Conservation (phyloP, 2,797 vertebrate genomes). For the Gallinago nigripennis region DNA sequence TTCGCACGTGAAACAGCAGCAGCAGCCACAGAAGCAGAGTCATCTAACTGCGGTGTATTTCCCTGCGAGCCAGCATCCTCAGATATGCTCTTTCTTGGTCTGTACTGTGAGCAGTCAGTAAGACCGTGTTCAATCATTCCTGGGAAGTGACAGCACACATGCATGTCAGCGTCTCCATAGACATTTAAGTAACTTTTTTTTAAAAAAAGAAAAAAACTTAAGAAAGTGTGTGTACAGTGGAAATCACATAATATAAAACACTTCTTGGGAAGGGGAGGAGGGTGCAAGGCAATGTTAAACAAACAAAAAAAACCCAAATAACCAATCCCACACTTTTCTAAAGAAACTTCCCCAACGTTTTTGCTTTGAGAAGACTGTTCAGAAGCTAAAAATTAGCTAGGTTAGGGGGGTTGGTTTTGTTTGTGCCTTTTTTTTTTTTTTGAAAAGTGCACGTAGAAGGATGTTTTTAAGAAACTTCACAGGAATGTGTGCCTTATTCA, state of each 20-base stretch:
- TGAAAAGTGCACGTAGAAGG: not conserved
- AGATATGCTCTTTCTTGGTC: slow-evolving; percentile 85
- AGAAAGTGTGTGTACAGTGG: not conserved
- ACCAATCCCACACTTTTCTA: not conserved
- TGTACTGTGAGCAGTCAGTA: slow-evolving; percentile 91
- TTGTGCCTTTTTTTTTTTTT: not conserved
- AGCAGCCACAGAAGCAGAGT: slow-evolving; percentile 78
- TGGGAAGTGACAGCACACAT: slow-evolving; percentile 43
- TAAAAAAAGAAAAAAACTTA: not conserved
- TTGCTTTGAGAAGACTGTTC: not conserved
- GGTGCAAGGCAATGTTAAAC: no score
- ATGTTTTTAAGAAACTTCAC: not conserved
- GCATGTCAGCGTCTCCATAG: not conserved
- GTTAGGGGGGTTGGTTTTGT: not conserved
- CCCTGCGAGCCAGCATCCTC: slow-evolving; percentile 80
- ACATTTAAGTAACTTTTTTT: not conserved
- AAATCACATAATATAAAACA: not conserved
- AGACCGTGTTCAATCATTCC: slow-evolving; percentile 96
- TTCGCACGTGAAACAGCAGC: slow-evolving; percentile 61
- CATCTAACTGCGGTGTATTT: slow-evolving; percentile 65
- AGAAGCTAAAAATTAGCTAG: not conserved
- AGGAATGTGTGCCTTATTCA: not conserved
- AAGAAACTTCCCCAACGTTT: not conserved
- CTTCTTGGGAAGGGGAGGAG: not conserved
- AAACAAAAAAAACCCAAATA: not conserved